Evolutionary conservation across 2,888 invertebrate species (phyloP).

Genomic region (Plagodis dolabraria): DNA sequence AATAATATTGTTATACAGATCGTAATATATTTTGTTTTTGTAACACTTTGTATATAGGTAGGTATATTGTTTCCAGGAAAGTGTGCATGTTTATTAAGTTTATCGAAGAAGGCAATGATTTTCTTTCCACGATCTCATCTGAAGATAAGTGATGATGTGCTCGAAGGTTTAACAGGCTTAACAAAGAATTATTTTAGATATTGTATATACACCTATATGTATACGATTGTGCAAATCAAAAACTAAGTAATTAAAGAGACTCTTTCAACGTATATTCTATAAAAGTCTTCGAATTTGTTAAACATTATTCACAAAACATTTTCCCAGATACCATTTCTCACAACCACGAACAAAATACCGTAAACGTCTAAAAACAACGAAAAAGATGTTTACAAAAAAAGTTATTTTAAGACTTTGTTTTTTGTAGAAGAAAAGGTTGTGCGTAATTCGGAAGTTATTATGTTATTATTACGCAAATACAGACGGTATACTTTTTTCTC

Average conservation of each 20-base stretch:
- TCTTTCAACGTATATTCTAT: not conserved
- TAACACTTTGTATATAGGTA: too few relatives aligned
- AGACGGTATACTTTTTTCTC: not conserved
- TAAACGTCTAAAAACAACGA: conserved; percentile 1
- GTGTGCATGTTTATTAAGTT: too few relatives aligned
- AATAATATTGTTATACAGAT: too few relatives aligned
- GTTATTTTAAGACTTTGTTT: conserved; percentile 27
- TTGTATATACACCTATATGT: too few relatives aligned
- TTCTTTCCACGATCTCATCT: too few relatives aligned
- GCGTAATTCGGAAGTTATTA: conserved; percentile 11
- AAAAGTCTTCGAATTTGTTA: not conserved
- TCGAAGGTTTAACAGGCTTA: too few relatives aligned
- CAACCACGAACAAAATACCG: conserved; percentile 15
- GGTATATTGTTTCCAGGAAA: too few relatives aligned
- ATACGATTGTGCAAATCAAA: too few relatives aligned
- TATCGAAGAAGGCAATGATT: too few relatives aligned
- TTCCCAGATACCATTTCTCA: conserved; percentile 9
- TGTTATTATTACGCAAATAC: conserved; percentile 14
- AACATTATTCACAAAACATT: conserved; percentile 9
- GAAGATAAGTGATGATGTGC: too few relatives aligned
- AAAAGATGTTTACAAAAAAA: conserved; percentile 13
- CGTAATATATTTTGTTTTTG: too few relatives aligned
- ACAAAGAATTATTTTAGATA: too few relatives aligned
- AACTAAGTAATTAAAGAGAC: not conserved
- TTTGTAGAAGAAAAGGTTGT: conserved; percentile 25